Percentiles rank a stretch among this genome's conserved stretches.
Conservation (phyloP, 2,888 invertebrate species). For the Cephus sareptanus region DNA sequence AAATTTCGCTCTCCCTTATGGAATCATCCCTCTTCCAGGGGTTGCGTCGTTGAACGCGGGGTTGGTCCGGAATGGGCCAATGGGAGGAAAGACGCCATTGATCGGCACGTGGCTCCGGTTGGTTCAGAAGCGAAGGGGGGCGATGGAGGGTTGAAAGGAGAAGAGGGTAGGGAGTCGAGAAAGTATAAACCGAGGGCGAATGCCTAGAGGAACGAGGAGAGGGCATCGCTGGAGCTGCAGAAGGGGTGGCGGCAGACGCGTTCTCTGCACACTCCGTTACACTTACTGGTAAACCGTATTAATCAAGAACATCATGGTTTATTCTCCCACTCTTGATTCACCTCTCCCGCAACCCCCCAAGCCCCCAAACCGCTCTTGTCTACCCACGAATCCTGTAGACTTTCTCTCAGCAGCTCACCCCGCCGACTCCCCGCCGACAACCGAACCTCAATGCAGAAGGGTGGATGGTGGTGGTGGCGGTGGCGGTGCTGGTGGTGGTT, state of each 20-base stretch:
- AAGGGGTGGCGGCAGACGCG: slow-evolving; percentile 38
- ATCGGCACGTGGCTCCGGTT: slow-evolving; percentile 65
- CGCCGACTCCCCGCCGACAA: slow-evolving; percentile 10
- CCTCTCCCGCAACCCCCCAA: slow-evolving; percentile 26
- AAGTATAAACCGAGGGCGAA: slow-evolving; percentile 29
- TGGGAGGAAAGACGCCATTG: slow-evolving; percentile 64
- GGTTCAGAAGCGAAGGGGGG: slow-evolving; percentile 33
- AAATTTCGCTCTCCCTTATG: slow-evolving; percentile 57
- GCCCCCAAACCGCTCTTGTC: slow-evolving; percentile 18
- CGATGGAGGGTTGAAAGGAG: slow-evolving; percentile 25
- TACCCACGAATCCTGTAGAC: slow-evolving; percentile 9
- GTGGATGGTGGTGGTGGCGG: slow-evolving; percentile 11
- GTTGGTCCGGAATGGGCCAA: slow-evolving; percentile 60
- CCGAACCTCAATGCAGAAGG: slow-evolving; percentile 9
- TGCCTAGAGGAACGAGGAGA: slow-evolving; percentile 20
- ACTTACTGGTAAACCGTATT: slow-evolving; percentile 67
- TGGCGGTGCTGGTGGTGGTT: slow-evolving; percentile 20
- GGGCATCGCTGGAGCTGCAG: slow-evolving; percentile 25
- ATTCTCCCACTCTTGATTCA: slow-evolving; percentile 49
- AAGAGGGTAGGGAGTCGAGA: slow-evolving; percentile 28
- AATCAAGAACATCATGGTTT: slow-evolving; percentile 67
- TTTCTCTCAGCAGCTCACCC: slow-evolving; percentile 26
- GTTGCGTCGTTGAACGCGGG: slow-evolving; percentile 35
- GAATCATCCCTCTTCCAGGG: slow-evolving; percentile 44
- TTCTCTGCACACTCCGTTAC: slow-evolving; percentile 65